Evolutionary conservation across 1,140 invertebrate species (phyloP).

Genomic region (roundworm (Caenorhabditis elegans)): WBcel235 BX284603.4:1177001-1177500

Average conservation of each 20-base stretch:
- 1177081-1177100: conserved; percentile 26
- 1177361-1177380: neutral
- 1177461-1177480: neutral
- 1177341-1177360: conserved; percentile 58
- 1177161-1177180: conserved; percentile 44
- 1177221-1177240: conserved; percentile 57
- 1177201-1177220: conserved; percentile 52
- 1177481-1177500: no score
- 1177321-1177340: conserved; percentile 36
- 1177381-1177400: no score
- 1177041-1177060: neutral
- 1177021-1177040: neutral
- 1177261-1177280: conserved; percentile 57
- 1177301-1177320: conserved; percentile 56
- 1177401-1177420: neutral
- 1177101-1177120: conserved; percentile 43
- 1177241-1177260: conserved; percentile 55
- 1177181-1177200: neutral
- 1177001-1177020: neutral
- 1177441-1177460: neutral
- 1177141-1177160: conserved; percentile 44
- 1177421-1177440: neutral
- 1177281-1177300: conserved; percentile 54
- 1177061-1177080: conserved; percentile 1
- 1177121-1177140: conserved; percentile 46